Base-by-base conservation (phyloP, 2,888 invertebrate species). In the Eupeodes latifasciatus region DNA sequence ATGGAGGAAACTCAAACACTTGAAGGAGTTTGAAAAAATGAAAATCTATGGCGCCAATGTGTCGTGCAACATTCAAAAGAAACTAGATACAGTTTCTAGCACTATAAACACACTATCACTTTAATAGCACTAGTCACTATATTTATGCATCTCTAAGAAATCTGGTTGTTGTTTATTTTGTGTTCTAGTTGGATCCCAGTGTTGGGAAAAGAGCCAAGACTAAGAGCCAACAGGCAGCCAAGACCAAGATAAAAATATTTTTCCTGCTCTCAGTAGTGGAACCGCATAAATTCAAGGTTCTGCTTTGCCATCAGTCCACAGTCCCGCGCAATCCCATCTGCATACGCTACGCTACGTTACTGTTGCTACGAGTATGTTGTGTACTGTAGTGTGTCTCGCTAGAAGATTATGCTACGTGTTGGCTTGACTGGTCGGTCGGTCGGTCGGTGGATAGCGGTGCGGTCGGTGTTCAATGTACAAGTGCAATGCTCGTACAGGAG, bases 11-110 rank as follows among this genome's bases (percentile, higher is more conserved):
- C 40, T 40, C 40, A 27, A 34, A n/a, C 1, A n/a, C n/a, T n/a
- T 16, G 27, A 71, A 67, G 40, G 49, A 81, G 75, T 87, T 40
- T 40, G 9, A 40, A 40, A 40, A 40, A 40, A 40, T 40, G 9
- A 72, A 80, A 87, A 76, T 83, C 80, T 76, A 66, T 83, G 86
- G 86, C 86, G 86, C 86, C 86, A 83, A 83, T 80, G 71, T 75
- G 83, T 83, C 79, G 83, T 74, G 67, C 82, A 75, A 76, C 79
- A 66, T 83, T 75, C 64, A 62, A 79, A 86, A 80, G 83, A 83
- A 87, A 81, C 77, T 77, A 66, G 72, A 77, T 74, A 81, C 76
- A 66, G 49, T 57, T 71, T 67, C 40, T 53, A 59, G 51, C 7
- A 55, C 53, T 7, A 44, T n/a, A 16, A 16, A 9, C 53, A 16